These are phyloP conservation scores for Eretmochelys imbricata DNA, from an alignment of 2,113 vertebrate genomes.

Conservation along the genomic window DNA sequence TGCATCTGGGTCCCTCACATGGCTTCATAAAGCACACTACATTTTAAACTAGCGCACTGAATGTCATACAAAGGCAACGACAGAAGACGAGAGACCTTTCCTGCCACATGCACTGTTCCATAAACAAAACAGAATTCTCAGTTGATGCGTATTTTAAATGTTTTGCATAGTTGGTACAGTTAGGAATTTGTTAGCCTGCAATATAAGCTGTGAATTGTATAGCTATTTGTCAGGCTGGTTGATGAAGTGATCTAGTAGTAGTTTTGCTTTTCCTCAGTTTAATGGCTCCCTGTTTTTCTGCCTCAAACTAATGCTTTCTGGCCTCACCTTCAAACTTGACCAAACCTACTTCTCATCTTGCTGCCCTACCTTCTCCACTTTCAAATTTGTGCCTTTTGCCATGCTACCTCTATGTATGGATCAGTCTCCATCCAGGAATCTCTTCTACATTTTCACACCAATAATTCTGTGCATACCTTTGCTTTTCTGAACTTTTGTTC, in stretches of 20 bases:
- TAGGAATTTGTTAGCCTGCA: conserved; percentile 1
- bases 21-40: background rate
- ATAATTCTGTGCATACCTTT: background rate
- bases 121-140: background rate
- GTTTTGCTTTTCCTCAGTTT: background rate
- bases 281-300: background rate
- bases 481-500: background rate
- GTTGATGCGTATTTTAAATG: background rate
- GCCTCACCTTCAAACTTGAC: background rate
- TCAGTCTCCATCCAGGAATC: background rate
- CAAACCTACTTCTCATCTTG: background rate
- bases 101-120: rapidly evolving
- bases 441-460: rapidly evolving
- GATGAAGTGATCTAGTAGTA: background rate
- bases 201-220: conserved; percentile 6
- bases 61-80: rapidly evolving
- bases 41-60: background rate
- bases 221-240: background rate
- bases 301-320: background rate
- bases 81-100: background rate
- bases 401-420: background rate
- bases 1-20: background rate
- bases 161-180: background rate
- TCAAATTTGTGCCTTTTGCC: background rate
- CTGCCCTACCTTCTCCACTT: background rate